Conservation (phyloP, 2,888 invertebrate species). For the Psylliodes chrysocephalus region DNA sequence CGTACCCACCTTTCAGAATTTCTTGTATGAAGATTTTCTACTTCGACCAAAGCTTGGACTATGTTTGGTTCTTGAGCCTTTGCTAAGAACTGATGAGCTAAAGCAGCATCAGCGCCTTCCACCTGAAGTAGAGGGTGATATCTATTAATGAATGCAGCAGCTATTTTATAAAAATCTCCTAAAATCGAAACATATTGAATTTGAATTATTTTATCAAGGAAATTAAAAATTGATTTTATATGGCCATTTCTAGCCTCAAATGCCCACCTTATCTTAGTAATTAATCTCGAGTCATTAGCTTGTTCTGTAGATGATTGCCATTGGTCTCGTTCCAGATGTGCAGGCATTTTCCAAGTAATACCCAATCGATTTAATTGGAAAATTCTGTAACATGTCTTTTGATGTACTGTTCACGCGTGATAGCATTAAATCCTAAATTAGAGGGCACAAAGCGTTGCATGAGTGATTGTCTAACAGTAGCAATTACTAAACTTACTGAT, state of each 20-base stretch:
- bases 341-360: neutral
- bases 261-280: slow-evolving; percentile 28
- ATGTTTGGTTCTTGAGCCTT: neutral
- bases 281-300: slow-evolving; percentile 16
- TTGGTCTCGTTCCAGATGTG: neutral
- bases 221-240: slow-evolving; percentile 23
- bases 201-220: slow-evolving; percentile 8
- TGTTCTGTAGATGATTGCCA: neutral
- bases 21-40: neutral
- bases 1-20: neutral
- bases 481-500: slow-evolving; percentile 12
- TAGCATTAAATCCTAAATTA: slow-evolving; percentile 30
- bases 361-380: no score
- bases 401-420: slow-evolving; percentile 22
- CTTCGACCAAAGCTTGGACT: no score
- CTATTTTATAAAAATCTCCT: neutral
- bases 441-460: slow-evolving; percentile 25
- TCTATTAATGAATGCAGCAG: slow-evolving; percentile 3
- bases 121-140: slow-evolving; percentile 6
- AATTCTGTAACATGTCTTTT: slow-evolving; percentile 20
- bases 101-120: neutral
- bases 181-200: neutral
- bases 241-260: slow-evolving; percentile 26
- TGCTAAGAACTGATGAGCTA: neutral
- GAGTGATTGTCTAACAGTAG: slow-evolving; percentile 5